Evolutionary conservation across 2,888 invertebrate species (phyloP), one percentile per base, ranked within the genome.

Genomic region (Abscondita cerata): DNA sequence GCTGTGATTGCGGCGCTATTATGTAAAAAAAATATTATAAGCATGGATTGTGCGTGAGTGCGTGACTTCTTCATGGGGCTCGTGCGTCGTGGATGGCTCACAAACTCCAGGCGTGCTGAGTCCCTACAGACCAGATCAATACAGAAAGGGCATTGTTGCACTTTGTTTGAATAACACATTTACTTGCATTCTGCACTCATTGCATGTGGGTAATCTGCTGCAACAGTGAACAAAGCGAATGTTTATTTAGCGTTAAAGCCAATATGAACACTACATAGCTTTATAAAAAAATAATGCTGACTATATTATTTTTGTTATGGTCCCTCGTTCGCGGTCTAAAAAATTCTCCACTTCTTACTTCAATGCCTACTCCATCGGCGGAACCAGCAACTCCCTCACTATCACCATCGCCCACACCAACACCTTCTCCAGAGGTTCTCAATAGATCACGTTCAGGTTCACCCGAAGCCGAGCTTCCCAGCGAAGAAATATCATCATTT

Each of bases 281-380:
- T 31, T 19, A 51, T 53, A 34, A 9, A 2, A 34, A 51, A 54
- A 78, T 73, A 73, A 87, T 87, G 87, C 81, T 87, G 80, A 86
- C 86, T 75, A 78, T 87, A 75, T 83, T 87, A 74, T 84, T 86
- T 75, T 83, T 86, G 80, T 80, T 85, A 81, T 87, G 86, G 87
- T 84, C 85, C 74, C 83, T 83, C 70, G 84, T 86, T 76, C 86
- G 86, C 78, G 86, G 85, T 80, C 81, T 87, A 50, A 79, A 74
- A 70, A 77, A 76, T 62, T 72, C 64, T 66, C 73, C 61, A 38
- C 68, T 52, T 47, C 62, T 67, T 52, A 50, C 65, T 40, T 52
- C 62, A 34, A 38, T 53, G 16, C 31, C 52, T 18, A 19, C 58
- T 8, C 20, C 59, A 20, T 59, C 70, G 6, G 64, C 68, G 46